Evolutionary conservation across 2,888 invertebrate species (phyloP), one percentile per base, ranked within the genome.

Genomic region (Ochlodes sylvanus): DNA sequence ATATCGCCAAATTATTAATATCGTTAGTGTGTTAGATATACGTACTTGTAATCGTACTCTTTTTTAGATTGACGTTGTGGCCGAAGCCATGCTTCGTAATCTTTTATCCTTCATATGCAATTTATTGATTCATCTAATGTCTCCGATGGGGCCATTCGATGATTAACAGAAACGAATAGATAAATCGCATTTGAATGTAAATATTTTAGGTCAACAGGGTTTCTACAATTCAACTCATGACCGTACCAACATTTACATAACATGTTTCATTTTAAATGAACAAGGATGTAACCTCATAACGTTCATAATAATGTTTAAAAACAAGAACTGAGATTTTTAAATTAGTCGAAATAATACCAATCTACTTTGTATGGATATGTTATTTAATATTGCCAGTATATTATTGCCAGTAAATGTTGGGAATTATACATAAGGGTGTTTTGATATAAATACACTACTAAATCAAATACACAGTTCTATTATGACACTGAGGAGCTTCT

Each of bases 171-270:
- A 50, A 50, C 15, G 34, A 56, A 68, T 63, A 68, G 62, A 70
- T 71, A 67, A 70, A 57, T 72, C 68, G 71, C 75, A 74, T 77
- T 75, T 75, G 73, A 68, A 70, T 72, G 71, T 74, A 70, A 72
- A 70, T 71, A 72, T 63, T 72, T 74, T 76, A 81, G 90, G 90
- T 84, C 84, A 87, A 88, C 90, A 90, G 90, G 90, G 90, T 90
- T 84, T 80, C 77, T 81, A 79, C 69, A 75, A 76, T 84, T 82
- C 75, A 73, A 77, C 83, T 82, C 73, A 71, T 76, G 73, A 72
- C 70, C 70, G 71, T 70, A 69, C 66, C 66, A 67, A 70, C 67
- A 70, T 68, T 63, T 66, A 68, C 58, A 17, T 52, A 21, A 50
- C 41, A 19, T 52, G 21, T 19, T 57, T 17, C 41, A 65, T 52